Base-by-base conservation (phyloP, 2,888 invertebrate species). In the Parnassius glacialis region DNA sequence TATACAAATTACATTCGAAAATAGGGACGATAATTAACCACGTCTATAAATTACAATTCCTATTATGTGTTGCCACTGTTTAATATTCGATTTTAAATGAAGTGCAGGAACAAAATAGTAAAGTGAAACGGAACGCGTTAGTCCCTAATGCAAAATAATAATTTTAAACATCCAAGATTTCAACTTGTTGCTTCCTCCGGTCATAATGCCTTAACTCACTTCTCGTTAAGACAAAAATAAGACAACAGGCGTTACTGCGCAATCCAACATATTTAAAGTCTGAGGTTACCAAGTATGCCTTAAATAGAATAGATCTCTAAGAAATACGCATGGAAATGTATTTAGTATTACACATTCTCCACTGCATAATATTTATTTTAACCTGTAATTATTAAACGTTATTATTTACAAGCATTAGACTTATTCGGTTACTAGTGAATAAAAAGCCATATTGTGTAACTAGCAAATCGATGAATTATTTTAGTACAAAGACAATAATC, bases 1-100 rank as follows among this genome's bases (percentile, higher is more conserved):
- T 72, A 70, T 79, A 80, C 82, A 79, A 82, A 82, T 83, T 81
- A 78, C 74, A 75, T 78, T 76, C 77, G 78, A 72, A 79, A 81
- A 79, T 81, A 79, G 79, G 78, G 78, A 67, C 70, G 64, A 73
- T 79, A 77, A 79, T 80, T 80, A 79, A 78, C 79, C 75, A 71
- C 70, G 63, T 61, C 62, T 61, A 69, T 67, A 65, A 62, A 72
- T 69, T 70, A 74, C 74, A 66, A n/a, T 41, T 44, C 51, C 59
- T 60, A 54, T 59, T 57, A 55, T 57, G 54, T 65, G 67, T 54
- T 65, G 70, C 72, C 70, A 72, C 65, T 74, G 74, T 78, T 76
- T 72, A 77, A 76, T 71, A 74, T 77, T 75, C 62, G 69, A 75
- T 75, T 76, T 71, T 73, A 74, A 74, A 71, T 72, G 67, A 66